A percentile compares a stretch with the other conserved stretches of the same genome.
These are phyloP conservation scores for Glyphotaelius pellucidus DNA, from an alignment of 2,888 invertebrate genomes.

Conservation along the genomic window DNA sequence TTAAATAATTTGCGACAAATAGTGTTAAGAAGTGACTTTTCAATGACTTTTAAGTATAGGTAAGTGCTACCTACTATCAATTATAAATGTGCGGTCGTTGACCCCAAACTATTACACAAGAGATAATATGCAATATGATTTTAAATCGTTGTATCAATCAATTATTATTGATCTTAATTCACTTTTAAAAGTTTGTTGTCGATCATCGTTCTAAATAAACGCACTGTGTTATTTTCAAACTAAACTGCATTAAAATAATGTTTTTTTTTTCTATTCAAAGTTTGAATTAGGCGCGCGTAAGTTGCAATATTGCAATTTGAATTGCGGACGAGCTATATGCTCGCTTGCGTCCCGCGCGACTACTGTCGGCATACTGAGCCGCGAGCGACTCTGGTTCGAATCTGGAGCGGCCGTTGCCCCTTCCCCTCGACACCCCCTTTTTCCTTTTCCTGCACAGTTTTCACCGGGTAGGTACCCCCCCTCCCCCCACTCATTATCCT, in stretches of 20 bases:
- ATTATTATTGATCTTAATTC: background rate
- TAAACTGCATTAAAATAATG: background rate
- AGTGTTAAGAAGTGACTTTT: background rate
- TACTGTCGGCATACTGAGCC: constrained; percentile 23
- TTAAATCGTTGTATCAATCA: no score
- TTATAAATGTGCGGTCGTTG: background rate
- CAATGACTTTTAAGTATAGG: background rate
- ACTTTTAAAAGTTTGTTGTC: background rate
- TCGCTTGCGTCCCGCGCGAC: background rate
- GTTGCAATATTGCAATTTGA: background rate
- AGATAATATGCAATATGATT: background rate
- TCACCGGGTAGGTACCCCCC: constrained; percentile 29
- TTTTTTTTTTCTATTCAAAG: background rate
- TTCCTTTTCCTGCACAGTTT: constrained; percentile 8
- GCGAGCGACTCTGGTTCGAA: constrained; percentile 2
- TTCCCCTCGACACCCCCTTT: background rate
- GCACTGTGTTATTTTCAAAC: background rate
- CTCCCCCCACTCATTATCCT: background rate
- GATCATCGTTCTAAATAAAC: background rate
- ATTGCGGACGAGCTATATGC: no score
- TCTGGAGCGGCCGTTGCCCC: constrained; percentile 48
- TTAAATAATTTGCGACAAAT: background rate
- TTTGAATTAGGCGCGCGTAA: background rate
- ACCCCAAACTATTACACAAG: background rate
- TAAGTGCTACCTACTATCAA: background rate